Evolutionary conservation across 2,113 vertebrate species (phyloP).

Genomic region (Orycteropus afer): DNA sequence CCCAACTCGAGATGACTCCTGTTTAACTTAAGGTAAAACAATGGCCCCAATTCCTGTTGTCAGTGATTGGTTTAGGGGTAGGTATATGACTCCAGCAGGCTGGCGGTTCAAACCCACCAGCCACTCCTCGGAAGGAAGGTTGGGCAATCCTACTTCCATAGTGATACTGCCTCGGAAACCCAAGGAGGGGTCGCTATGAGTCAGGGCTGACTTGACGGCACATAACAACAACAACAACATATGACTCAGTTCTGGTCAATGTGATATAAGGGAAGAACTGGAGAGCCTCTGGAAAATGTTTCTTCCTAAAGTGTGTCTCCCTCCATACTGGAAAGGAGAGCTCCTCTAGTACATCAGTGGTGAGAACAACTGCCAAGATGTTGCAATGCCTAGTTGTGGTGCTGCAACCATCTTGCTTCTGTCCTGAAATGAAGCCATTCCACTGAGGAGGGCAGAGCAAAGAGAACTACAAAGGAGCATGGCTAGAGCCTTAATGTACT

Average conservation of each 20-base stretch:
- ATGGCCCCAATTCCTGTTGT: neutral
- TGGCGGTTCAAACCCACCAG: too few species aligned
- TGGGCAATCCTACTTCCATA: too few species aligned
- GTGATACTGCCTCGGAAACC: too few species aligned
- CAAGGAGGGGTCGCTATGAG: too few species aligned
- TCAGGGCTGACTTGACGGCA: too few species aligned
- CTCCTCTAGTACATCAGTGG: neutral
- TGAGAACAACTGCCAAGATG: neutral
- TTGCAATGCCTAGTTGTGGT: neutral
- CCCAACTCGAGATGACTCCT: neutral
- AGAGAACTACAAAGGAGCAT: neutral
- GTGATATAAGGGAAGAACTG: neutral
- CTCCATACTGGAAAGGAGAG: neutral
- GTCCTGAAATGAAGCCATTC: neutral
- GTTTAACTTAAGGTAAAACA: neutral
- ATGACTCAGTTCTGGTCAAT: neutral
- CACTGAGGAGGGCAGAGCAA: neutral
- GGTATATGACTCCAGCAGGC: neutral
- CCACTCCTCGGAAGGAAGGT: too few species aligned
- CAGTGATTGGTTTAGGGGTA: neutral
- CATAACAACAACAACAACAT: too few species aligned
- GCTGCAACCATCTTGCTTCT: too few species aligned
- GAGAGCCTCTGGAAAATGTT: slow-evolving; percentile 23
- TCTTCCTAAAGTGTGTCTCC: neutral
- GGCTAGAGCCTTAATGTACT: neutral